phyloP scores from a whole-genome alignment of 1,140 invertebrate species.

The Oncopodura yosiiana region DNA sequence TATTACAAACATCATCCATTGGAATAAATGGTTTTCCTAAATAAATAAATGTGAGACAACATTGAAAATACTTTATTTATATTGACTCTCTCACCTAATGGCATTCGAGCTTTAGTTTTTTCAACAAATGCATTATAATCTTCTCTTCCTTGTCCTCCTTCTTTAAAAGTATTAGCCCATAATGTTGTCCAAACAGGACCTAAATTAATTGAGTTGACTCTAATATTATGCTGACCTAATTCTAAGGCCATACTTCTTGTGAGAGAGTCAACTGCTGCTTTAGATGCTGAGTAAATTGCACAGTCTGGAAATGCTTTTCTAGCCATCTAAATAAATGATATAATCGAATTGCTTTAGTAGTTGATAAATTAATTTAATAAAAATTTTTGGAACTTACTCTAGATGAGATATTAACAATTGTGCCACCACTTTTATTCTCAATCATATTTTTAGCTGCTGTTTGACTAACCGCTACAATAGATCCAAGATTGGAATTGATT shows the following conservation, averaged over 20 bases:
- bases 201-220: constrained; percentile 1
- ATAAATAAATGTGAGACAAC: too few species aligned
- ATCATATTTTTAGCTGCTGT: constrained; percentile 15
- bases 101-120: background rate
- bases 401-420: constrained; percentile 20
- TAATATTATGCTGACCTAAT: background rate
- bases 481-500: constrained; percentile 9
- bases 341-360: too few species aligned
- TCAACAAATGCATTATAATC: background rate
- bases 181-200: background rate
- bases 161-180: background rate
- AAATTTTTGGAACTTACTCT: background rate
- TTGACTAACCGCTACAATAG: constrained; percentile 13
- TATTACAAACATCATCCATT: constrained; percentile 24
- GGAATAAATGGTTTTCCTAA: constrained; percentile 17
- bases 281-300: constrained; percentile 7
- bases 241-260: constrained; percentile 2
- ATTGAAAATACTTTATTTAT: too few species aligned
- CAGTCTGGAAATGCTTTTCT: background rate
- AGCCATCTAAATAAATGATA: background rate
- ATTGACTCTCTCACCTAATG: too few species aligned
- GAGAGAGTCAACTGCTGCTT: constrained; percentile 3
- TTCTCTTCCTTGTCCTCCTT: background rate
- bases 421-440: constrained; percentile 5
- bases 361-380: background rate